Evolutionary conservation across 1,140 invertebrate genomes (phyloP), one percentile per base, ranked within the genome.

Genomic region (Helicoverpa zea): DNA sequence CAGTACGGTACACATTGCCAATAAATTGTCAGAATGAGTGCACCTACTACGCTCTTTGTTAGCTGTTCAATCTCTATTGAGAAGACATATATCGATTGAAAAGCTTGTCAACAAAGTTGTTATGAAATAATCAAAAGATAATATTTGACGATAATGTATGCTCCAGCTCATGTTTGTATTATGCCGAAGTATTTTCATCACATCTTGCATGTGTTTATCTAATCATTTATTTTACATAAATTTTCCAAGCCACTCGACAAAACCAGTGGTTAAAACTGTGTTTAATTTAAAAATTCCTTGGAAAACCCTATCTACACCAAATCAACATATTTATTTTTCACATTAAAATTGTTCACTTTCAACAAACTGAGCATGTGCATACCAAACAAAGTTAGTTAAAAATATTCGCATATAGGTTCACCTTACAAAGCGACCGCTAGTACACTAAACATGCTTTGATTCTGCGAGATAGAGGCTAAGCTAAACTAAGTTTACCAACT

Each of bases 351-450:
- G 18, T 16, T 76, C 59, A n/a, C 56, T 4, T 52, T 16, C 47
- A 64, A 77, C 18, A 77, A 63, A 64, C n/a, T 52, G 49, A 52
- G 23, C n/a, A 47, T 16, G 70, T 49, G 54, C 4, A 56, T 75
- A 49, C 16, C 43, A 59, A 75, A 61, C 54, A 12, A n/a, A 77
- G 16, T 52, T 77, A 29, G 61, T 77, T 77, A 77, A 64, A 77
- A 77, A 66, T 77, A 54, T 51, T 64, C 51, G 10, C 75, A 35
- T 77, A 64, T 77, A 49, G 51, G 47, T 51, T 77, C 59, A 51
- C 18, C 49, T 47, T 52, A 52, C 75, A 77, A 77, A 77, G 75
- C 75, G 75, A 54, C 75, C 75, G 52, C 75, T 54, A 77, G 59
- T 64, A 18, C 35, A 35, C 43, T 61, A 47, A 77, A 77, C 66